phyloP scores from a whole-genome alignment of 2,113 vertebrate genomes.

The Menidia beryllina region DNA sequence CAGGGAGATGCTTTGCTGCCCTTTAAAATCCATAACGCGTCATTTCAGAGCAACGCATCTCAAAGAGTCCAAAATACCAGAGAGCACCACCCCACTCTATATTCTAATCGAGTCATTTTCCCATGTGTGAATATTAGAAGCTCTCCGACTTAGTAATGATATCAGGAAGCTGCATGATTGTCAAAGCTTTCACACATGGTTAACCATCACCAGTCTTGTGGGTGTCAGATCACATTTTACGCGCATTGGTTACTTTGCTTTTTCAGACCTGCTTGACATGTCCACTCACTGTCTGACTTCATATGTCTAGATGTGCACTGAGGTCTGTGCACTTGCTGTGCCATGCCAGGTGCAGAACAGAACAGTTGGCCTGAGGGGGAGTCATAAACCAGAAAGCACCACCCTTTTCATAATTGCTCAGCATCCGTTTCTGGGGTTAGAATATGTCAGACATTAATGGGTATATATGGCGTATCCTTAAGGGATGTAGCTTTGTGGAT shows the following conservation, averaged over 20 bases:
- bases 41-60: constrained; percentile 21
- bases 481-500: not conserved
- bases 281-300: constrained; percentile 34
- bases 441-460: too few species aligned
- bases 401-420: not conserved
- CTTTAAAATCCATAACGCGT: constrained; percentile 19
- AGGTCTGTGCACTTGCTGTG: not conserved
- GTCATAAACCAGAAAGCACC: not conserved
- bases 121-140: constrained; percentile 3
- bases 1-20: constrained; percentile 5
- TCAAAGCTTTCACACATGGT: constrained; percentile 12
- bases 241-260: constrained; percentile 25
- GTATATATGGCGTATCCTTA: not conserved
- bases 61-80: constrained; percentile 44
- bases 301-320: constrained; percentile 24
- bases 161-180: constrained; percentile 32
- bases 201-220: constrained; percentile 29
- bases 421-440: not conserved
- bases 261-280: constrained; percentile 35
- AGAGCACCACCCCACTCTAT: constrained; percentile 45
- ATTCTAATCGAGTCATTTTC: constrained; percentile 60
- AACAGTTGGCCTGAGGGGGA: constrained; percentile 12
- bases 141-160: not conserved
- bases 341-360: constrained; percentile 34
- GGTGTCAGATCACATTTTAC: constrained; percentile 60